These are phyloP conservation scores for Rotaria magnacalcarata DNA, from an alignment of 2,888 invertebrate species.

Conservation along the genomic window DNA sequence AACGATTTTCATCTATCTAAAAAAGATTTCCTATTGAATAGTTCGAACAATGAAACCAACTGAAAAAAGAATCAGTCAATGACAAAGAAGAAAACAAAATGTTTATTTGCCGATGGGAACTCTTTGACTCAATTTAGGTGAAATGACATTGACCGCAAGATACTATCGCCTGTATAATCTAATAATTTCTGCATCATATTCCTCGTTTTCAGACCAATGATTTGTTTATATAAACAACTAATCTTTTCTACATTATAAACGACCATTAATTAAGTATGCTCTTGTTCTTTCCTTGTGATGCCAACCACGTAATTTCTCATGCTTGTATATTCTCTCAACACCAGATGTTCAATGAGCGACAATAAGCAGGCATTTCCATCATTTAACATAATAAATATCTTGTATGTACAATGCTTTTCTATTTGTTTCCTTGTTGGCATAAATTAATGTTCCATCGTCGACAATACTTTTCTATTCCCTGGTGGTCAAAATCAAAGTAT, in stretches of 20 bases:
- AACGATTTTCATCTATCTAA: no score
- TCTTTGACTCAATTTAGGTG: not conserved
- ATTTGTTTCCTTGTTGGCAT: not conserved
- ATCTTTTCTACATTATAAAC: not conserved
- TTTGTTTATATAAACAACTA: not conserved
- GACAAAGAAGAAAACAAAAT: no score
- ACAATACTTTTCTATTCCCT: not conserved
- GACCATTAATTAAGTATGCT: not conserved
- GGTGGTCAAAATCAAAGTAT: constrained; percentile 32
- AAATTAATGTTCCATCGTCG: not conserved
- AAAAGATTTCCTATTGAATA: no score
- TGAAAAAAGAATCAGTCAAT: no score
- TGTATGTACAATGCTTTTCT: not conserved
- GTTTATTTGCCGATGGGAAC: not conserved
- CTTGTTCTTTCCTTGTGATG: not conserved
- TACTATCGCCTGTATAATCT: not conserved
- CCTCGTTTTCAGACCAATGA: not conserved
- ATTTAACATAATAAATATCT: not conserved
- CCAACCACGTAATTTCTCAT: not conserved
- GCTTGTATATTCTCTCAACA: not conserved
- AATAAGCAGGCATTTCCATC: not conserved
- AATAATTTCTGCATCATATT: not conserved
- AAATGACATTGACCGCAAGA: not conserved
- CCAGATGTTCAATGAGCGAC: constrained; percentile 7
- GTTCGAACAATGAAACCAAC: no score